A percentile compares a stretch with the other conserved stretches of the same genome.
Evolutionary conservation across 2,888 invertebrate genomes (phyloP).

Genomic region (Allygus modestus): DNA sequence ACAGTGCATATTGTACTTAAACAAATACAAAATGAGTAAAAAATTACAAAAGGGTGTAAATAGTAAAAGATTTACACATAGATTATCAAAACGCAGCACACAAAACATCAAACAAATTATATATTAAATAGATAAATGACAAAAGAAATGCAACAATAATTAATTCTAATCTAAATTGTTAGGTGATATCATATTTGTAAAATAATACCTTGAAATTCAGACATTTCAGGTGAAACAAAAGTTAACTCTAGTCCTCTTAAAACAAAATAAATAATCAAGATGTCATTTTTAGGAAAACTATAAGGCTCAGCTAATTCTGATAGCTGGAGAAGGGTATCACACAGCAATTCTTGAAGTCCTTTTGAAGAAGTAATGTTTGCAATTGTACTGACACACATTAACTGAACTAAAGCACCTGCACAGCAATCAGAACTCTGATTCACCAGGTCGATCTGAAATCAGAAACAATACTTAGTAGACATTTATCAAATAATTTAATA

Average conservation of each 20-base stretch:
- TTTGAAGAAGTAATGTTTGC: constrained; percentile 29
- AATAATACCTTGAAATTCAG: constrained; percentile 29
- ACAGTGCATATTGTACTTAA: constrained; percentile 18
- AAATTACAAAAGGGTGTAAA: constrained; percentile 61
- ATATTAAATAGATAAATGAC: constrained; percentile 50
- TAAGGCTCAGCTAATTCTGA: constrained; percentile 34
- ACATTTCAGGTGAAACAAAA: constrained; percentile 35
- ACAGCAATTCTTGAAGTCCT: neutral
- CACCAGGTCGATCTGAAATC: constrained; percentile 68
- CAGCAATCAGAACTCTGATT: constrained; percentile 68
- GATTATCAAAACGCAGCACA: constrained; percentile 56
- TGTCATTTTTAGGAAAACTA: constrained; percentile 10
- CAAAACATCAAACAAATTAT: constrained; percentile 60
- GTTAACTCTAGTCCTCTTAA: constrained; percentile 17
- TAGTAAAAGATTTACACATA: constrained; percentile 47
- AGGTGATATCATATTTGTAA: neutral
- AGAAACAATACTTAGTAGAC: constrained; percentile 40
- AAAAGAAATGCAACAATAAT: constrained; percentile 47
- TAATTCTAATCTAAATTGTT: constrained; percentile 4
- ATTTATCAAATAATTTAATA: neutral
- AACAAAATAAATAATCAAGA: constrained; percentile 33
- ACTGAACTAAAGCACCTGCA: constrained; percentile 49
- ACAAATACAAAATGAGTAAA: constrained; percentile 58
- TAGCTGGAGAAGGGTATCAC: constrained; percentile 37
- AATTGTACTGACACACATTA: constrained; percentile 42